Evolutionary conservation across 2,888 invertebrate species (phyloP), one percentile per base, ranked within the genome.

Genomic region (Drosophila phalerata): DNA sequence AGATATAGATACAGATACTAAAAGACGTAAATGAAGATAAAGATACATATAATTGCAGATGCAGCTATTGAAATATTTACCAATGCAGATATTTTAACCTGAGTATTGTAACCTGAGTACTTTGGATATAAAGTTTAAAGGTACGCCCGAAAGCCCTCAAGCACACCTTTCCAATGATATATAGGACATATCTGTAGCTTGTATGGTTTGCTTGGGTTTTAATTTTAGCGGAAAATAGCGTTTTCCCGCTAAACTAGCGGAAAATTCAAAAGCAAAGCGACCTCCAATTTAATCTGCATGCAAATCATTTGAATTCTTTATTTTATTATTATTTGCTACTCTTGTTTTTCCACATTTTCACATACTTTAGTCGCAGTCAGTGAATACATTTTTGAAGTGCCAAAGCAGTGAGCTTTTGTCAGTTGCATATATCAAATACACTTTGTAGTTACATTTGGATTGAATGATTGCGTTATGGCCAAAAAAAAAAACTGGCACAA

Each of bases 401-500:
- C 19, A 32, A 13, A 32, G 17, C 48, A 4, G 30, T 17, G 6
- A 32, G 48, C 13, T 32, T 19, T 48, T 48, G 30, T 30, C 13
- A 13, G 19, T 19, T 34, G 19, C 19, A 49, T 19, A 48, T 30
- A 17, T 48, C 5, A 17, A 48, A 17, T 32, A n/a, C 17, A 19
- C 34, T 17, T n/a, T 30, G 28, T 28, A 28, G 9, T 47, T 28
- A 5, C 34, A 19, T 22, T 56, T 56, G 43, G 32, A n/a, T n/a
- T 43, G 45, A 56, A 15, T 43, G 22, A 22, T 43, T 45, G 43
- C 3, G 55, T 38, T 38, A 47, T 53, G 62, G n/a, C 17, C 51
- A 37, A 37, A 48, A 55, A 69, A 37, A 37, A 48, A 55, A 69
- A 73, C 51, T 75, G 63, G 73, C 77, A 77, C 75, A 45, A 52